Evolutionary conservation across 2,113 vertebrate genomes (phyloP).

Genomic region (Python bivittatus): DNA sequence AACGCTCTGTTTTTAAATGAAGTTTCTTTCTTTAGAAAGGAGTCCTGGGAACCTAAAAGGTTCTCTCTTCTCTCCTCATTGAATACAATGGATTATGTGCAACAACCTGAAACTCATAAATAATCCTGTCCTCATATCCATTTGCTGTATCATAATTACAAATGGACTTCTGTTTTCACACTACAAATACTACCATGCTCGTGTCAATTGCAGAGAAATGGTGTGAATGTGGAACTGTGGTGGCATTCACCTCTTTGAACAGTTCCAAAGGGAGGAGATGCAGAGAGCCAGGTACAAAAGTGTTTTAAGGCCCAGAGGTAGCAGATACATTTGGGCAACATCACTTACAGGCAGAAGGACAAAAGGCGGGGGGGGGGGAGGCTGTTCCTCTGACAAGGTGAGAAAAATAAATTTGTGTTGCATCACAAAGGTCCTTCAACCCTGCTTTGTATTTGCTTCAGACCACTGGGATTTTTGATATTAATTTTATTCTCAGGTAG

Average conservation of each 20-base stretch:
- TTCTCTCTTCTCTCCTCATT: not conserved
- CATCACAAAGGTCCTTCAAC: not conserved
- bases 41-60: not conserved
- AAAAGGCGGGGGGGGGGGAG: not conserved
- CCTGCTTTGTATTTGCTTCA: not conserved
- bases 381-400: not conserved
- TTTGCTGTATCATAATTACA: not conserved
- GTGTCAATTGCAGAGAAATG: not conserved
- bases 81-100: not conserved
- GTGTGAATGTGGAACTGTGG: not conserved
- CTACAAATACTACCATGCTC: not conserved
- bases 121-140: not conserved
- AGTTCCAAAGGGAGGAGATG: not conserved
- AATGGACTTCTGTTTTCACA: not conserved
- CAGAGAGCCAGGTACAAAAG: not conserved
- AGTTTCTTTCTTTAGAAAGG: not conserved
- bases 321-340: not conserved
- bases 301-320: not conserved
- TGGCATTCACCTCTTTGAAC: not conserved
- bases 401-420: fast-evolving
- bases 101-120: not conserved
- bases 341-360: not conserved
- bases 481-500: not conserved
- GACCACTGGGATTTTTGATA: not conserved
- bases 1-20: not conserved